Evolutionary conservation across 2,797 vertebrate species (phyloP).

Genomic region (Premnoplex brunnescens): DNA sequence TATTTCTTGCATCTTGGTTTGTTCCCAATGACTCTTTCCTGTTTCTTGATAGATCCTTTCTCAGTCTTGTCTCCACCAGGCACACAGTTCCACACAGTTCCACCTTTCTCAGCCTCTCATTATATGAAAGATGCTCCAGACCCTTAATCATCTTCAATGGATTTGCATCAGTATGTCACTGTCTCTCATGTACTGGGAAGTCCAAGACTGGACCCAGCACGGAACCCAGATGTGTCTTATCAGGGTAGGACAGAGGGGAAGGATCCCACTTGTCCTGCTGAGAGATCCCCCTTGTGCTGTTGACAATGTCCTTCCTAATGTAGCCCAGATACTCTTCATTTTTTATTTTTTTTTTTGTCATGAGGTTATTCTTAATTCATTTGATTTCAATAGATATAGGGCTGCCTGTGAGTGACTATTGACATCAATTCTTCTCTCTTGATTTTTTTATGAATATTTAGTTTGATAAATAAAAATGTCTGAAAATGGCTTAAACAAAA

Average conservation of each 20-base stretch:
- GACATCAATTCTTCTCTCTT: background rate
- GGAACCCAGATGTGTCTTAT: background rate
- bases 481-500: background rate
- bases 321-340: background rate
- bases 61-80: background rate
- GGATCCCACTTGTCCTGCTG: background rate
- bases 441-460: background rate
- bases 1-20: background rate
- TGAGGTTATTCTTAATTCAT: background rate
- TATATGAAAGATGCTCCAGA: background rate
- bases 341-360: background rate
- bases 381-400: background rate
- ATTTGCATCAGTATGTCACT: background rate
- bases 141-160: background rate
- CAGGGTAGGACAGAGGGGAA: background rate
- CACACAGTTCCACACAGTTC: background rate
- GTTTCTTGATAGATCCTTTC: background rate
- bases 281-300: background rate
- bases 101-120: background rate
- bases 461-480: background rate
- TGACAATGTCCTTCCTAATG: background rate
- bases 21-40: background rate
- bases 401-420: background rate
- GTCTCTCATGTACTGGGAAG: background rate
- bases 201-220: background rate